A percentile compares a stretch with the other conserved stretches of the same genome.
Conservation (phyloP, 64 coral and sea anemone species). For the Orbicella faveolata region DNA sequence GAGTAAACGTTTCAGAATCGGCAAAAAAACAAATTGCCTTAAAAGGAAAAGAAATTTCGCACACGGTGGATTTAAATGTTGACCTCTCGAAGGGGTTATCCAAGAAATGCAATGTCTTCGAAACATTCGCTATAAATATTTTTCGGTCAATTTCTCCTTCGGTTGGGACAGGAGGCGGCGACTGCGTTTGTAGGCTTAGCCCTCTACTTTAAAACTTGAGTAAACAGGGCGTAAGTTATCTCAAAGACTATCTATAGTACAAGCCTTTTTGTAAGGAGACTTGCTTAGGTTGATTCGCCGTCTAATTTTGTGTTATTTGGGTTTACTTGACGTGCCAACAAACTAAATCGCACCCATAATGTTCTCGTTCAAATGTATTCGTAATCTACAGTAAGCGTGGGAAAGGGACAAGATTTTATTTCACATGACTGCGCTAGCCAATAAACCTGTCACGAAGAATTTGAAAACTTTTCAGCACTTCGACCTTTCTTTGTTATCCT, state of each 20-base stretch:
- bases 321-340: neutral
- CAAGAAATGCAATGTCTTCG: neutral
- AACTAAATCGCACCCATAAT: neutral
- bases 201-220: neutral
- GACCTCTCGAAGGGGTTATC: neutral
- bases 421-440: too few relatives aligned
- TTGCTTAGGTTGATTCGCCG: neutral
- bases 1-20: neutral
- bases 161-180: too few relatives aligned
- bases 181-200: too few relatives aligned
- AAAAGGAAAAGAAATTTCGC: neutral
- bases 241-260: neutral
- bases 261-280: neutral
- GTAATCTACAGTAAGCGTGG: neutral
- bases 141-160: too few relatives aligned
- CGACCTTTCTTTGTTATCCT: neutral
- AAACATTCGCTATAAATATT: neutral
- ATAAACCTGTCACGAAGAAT: too few relatives aligned
- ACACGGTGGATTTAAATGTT: neutral
- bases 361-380: neutral
- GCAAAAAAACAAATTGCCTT: too few relatives aligned
- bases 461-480: too few relatives aligned
- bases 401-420: neutral
- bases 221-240: neutral
- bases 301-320: neutral